Evolutionary conservation across 2,797 vertebrate species (phyloP).

Genomic region (Sandelia bainsii): DNA sequence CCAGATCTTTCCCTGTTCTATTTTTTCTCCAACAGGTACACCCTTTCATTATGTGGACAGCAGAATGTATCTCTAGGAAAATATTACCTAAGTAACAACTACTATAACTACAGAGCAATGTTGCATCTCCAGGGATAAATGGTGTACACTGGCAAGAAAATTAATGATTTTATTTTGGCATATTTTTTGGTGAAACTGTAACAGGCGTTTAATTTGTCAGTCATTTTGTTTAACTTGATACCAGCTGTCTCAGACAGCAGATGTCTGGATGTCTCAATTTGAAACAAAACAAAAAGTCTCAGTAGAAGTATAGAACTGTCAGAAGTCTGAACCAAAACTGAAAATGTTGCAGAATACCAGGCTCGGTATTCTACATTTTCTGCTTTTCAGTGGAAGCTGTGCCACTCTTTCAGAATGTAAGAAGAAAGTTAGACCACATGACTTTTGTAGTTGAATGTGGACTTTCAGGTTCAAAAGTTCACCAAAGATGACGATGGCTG

Average conservation of each 20-base stretch:
- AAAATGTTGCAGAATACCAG: constrained; percentile 3
- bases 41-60: background rate
- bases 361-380: background rate
- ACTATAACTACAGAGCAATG: background rate
- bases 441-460: background rate
- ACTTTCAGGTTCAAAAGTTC: constrained; percentile 1
- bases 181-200: background rate
- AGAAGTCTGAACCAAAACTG: background rate
- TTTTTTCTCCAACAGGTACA: constrained; percentile 4
- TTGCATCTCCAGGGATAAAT: background rate
- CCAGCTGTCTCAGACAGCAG: background rate
- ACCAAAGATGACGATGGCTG: background rate
- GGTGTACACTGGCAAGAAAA: background rate
- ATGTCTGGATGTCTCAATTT: background rate
- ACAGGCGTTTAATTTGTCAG: constrained; percentile 10
- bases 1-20: background rate
- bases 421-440: background rate
- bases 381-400: background rate
- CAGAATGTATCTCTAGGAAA: background rate
- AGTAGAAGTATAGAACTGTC: background rate
- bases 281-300: no score
- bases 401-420: constrained; percentile 6
- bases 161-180: background rate
- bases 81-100: background rate
- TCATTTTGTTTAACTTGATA: constrained; percentile 8